These are phyloP conservation scores for Leucophenga montana DNA, from an alignment of 2,888 invertebrate genomes.

Conservation along the genomic window DNA sequence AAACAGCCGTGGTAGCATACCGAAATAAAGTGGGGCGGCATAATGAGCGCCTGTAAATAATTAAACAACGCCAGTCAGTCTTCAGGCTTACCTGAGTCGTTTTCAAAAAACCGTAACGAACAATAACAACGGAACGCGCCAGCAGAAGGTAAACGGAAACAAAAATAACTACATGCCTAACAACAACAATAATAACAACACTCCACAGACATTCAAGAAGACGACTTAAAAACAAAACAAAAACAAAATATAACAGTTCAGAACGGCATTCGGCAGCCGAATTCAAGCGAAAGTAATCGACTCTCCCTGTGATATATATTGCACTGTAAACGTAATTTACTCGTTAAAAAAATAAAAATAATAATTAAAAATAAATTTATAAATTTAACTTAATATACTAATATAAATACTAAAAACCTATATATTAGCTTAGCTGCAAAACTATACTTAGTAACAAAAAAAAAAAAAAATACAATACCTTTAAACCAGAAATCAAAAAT, in stretches of 20 bases:
- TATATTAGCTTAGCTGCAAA: constrained; percentile 1
- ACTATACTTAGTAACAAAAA: background rate
- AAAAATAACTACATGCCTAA: background rate
- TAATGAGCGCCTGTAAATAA: constrained; percentile 23
- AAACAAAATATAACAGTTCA: constrained; percentile 24
- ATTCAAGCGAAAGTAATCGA: constrained; percentile 51
- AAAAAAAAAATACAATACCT: background rate
- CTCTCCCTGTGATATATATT: constrained; percentile 67
- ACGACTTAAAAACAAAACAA: constrained; percentile 2
- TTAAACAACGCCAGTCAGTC: background rate
- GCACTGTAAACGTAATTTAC: constrained; percentile 62
- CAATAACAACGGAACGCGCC: background rate
- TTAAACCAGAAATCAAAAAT: background rate
- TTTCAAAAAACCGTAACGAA: background rate
- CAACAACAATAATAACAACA: too few species aligned
- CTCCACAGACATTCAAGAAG: constrained; percentile 36
- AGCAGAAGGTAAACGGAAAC: background rate
- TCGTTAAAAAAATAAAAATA: constrained; percentile 25
- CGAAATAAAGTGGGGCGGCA: background rate
- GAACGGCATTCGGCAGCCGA: constrained; percentile 11
- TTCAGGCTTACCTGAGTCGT: background rate
- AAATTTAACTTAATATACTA: background rate
- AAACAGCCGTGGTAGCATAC: background rate
- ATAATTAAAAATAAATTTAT: constrained; percentile 21
- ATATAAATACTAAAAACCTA: background rate